These are phyloP conservation scores for Platynereis dumerilii DNA, from an alignment of 2,888 invertebrate genomes.

Conservation along the genomic window DNA sequence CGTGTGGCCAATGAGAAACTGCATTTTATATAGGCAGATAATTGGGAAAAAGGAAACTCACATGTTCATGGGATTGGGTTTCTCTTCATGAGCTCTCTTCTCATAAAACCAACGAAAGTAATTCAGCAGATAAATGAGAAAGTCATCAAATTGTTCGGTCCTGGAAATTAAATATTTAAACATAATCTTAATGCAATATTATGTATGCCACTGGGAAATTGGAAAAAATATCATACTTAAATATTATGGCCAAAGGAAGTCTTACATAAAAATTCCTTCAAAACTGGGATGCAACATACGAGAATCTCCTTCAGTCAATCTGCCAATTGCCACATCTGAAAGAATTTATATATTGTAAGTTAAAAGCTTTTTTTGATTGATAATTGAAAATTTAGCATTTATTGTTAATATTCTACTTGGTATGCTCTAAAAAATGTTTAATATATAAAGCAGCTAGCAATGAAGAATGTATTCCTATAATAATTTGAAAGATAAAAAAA, in stretches of 20 bases:
- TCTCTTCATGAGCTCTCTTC: constrained; percentile 54
- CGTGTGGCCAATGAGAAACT: too few species aligned
- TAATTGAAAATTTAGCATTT: not conserved
- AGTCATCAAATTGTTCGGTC: constrained; percentile 57
- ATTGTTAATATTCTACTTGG: not conserved
- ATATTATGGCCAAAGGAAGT: not conserved
- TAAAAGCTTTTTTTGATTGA: too few species aligned
- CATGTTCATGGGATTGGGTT: constrained; percentile 60
- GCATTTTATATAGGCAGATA: too few species aligned
- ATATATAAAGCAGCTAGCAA: too few species aligned
- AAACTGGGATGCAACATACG: constrained; percentile 18
- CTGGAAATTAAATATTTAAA: constrained; percentile 40
- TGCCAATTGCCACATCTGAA: constrained; percentile 27
- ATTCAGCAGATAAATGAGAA: constrained; percentile 55
- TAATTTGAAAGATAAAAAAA: not conserved
- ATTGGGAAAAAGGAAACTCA: constrained; percentile 44
- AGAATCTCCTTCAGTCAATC: constrained; percentile 28
- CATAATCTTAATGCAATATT: constrained; percentile 8
- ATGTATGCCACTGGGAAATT: not conserved
- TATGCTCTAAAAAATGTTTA: too few species aligned
- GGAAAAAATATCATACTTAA: not conserved
- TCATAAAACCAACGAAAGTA: constrained; percentile 62
- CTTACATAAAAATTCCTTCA: constrained; percentile 31
- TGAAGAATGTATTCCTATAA: not conserved
- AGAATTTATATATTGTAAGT: too few species aligned